Percentiles rank a stretch among this genome's conserved stretches.
Evolutionary conservation across 2,113 vertebrate species (phyloP).

Genomic region (Stercorarius parasiticus): DNA sequence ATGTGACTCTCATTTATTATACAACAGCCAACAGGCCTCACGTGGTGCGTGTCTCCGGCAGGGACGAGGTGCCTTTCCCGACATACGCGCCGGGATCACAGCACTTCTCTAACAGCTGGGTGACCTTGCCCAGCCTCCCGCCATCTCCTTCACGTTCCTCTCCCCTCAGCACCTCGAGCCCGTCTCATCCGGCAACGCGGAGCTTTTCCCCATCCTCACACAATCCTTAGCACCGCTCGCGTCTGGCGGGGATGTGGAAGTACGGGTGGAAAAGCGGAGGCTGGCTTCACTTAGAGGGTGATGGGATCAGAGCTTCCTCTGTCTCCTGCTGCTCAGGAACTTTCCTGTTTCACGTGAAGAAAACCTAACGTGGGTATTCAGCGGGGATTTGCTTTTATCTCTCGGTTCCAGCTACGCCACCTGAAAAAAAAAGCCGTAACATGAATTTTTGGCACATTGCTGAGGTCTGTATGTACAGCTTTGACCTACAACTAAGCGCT

Average conservation of each 20-base stretch:
- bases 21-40: neutral
- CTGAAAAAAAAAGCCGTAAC: neutral
- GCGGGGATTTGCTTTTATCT: neutral
- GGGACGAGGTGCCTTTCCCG: neutral
- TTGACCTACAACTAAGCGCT: neutral
- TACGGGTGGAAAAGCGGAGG: rapidly evolving
- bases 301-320: neutral
- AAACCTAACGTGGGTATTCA: neutral
- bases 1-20: neutral
- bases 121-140: neutral
- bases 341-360: rapidly evolving
- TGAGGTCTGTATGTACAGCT: neutral
- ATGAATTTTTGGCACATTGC: neutral
- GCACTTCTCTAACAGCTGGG: neutral
- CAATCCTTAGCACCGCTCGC: rapidly evolving
- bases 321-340: neutral
- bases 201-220: neutral
- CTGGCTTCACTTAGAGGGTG: neutral
- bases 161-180: neutral
- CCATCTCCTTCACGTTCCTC: neutral
- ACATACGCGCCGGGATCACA: neutral
- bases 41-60: neutral
- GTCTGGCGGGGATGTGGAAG: rapidly evolving
- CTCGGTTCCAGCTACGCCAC: neutral
- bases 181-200: rapidly evolving